These are phyloP conservation scores for Patiria pectinifera DNA, from an alignment of 53 echinoderm and acorn worm species.

Conservation along the genomic window DNA sequence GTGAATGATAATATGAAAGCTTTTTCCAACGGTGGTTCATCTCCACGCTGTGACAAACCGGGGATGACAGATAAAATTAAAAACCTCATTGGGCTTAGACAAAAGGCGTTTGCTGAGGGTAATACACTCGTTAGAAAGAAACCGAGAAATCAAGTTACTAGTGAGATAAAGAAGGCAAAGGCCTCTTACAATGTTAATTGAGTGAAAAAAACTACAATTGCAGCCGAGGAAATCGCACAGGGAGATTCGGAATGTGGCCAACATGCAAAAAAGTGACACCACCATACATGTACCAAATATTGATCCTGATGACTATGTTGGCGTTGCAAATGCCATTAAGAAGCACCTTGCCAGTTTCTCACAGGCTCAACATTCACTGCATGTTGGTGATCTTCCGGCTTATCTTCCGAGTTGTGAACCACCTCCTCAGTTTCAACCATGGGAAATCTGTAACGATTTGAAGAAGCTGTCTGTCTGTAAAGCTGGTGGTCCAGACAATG, in stretches of 20 bases:
- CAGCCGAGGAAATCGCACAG: constrained; percentile 16
- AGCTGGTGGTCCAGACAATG: neutral
- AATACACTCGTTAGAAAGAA: neutral
- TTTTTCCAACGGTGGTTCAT: too few relatives aligned
- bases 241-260: neutral
- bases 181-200: neutral
- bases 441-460: neutral
- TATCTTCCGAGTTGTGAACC: neutral
- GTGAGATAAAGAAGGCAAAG: neutral
- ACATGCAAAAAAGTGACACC: neutral
- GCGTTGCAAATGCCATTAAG: constrained; percentile 8
- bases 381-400: neutral
- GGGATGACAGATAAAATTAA: constrained; percentile 13
- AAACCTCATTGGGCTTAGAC: neutral
- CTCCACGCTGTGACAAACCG: constrained; percentile 35
- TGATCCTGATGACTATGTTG: neutral
- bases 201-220: neutral
- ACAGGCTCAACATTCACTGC: neutral
- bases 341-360: neutral
- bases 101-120: neutral
- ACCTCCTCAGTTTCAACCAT: constrained; percentile 13
- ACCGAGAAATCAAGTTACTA: constrained; percentile 11
- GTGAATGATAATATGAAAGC: too few relatives aligned
- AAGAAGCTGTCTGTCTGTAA: neutral
- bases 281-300: constrained; percentile 6